Evolutionary conservation across 2,888 invertebrate genomes (phyloP), one percentile per base, ranked within the genome.

Genomic region (Acholoe squamosa): DNA sequence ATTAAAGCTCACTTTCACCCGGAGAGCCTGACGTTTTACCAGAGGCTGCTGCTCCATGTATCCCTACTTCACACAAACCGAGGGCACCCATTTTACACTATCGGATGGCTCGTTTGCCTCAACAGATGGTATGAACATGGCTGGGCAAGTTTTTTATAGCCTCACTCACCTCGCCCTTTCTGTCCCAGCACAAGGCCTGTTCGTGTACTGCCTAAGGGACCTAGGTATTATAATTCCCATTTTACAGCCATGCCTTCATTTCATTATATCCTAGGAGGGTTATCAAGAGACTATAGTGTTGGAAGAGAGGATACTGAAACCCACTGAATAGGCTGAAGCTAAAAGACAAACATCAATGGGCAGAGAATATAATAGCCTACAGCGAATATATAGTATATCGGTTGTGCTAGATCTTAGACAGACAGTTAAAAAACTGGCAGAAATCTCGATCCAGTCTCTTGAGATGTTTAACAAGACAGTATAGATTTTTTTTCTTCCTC

Each of bases 381-480:
- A 10, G 43, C 43, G 43, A 10, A 10, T 3, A 43, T 43, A 43
- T 3, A 43, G 43, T 43, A 43, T n/a, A n/a, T 43, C 10, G 43
- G 5, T 10, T 43, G 43, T 43, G 43, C 43, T 43, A 10, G 43
- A 43, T 43, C 43, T 7, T 43, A 43, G 43, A 61, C 61, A 19
- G 25, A 25, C 16, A 22, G 28, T 71, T 28, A 71, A 71, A 71
- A 71, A 25, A 14, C 71, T 28, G 71, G 80, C 16, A 16, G 1
- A 43, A 34, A 80, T 80, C 43, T 34, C 7, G 80, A 43, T 0
- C 7, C 80, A 43, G 80, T 43, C 61, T n/a, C 16, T 22, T 80
- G 80, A 80, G n/a, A n/a, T 43, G 80, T 80, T 80, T 80, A 34
- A 80, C 80, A 80, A 80, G n/a, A n/a, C n/a, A n/a, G 80, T 80